Conservation (phyloP, 2,113 vertebrate genomes). For the Odontesthes bonariensis region DNA sequence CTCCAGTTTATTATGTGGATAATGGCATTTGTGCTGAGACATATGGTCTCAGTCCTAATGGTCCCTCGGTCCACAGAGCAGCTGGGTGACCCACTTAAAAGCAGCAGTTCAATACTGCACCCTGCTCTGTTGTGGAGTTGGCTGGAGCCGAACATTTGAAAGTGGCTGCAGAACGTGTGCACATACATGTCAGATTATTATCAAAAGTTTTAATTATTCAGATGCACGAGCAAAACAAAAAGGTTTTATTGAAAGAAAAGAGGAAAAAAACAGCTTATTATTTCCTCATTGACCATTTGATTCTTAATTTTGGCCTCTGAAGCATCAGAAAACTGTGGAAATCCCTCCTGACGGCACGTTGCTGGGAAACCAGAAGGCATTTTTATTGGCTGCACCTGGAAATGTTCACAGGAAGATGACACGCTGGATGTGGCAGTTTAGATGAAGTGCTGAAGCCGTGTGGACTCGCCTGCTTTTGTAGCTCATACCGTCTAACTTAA, state of each 20-base stretch:
- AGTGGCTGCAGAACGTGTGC: background rate
- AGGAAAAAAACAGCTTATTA: background rate
- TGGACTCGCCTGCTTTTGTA: no score
- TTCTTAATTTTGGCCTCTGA: background rate
- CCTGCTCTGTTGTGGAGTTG: constrained; percentile 18
- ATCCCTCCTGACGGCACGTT: no score
- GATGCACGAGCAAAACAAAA: background rate
- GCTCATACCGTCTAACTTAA: background rate
- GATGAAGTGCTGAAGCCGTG: no score
- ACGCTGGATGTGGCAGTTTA: no score
- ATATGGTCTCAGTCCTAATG: constrained; percentile 65
- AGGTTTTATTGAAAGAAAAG: background rate
- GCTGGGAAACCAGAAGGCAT: no score
- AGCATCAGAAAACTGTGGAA: background rate
- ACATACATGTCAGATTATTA: no score
- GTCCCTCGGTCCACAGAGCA: constrained; percentile 49
- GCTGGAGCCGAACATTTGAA: constrained; percentile 8
- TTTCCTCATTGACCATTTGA: constrained; percentile 1
- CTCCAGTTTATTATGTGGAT: constrained; percentile 50
- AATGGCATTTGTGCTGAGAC: constrained; percentile 59
- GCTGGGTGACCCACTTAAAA: constrained; percentile 80
- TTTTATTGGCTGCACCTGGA: no score
- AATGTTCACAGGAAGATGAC: no score
- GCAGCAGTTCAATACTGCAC: constrained; percentile 70
- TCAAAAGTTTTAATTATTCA: constrained; percentile 15